Evolutionary conservation across 2,797 vertebrate species (phyloP).

Genomic region (Parotocinclus haroldoi): DNA sequence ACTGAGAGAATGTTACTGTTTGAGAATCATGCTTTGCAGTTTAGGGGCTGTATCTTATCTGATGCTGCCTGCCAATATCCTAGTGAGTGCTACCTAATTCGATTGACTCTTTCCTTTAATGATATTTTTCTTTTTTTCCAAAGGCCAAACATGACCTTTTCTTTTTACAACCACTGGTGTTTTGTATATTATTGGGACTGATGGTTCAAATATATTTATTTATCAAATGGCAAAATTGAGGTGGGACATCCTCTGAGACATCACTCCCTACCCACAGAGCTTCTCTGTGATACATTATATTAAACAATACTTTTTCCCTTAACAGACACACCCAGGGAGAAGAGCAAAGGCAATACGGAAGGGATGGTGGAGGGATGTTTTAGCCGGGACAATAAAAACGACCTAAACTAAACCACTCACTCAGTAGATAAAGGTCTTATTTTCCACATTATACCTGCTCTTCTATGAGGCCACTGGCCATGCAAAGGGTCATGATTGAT

Average conservation of each 20-base stretch:
- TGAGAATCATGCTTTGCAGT: no score
- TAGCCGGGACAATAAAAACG: constrained; percentile 9
- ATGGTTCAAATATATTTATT: constrained; percentile 5
- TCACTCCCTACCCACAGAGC: constrained; percentile 9
- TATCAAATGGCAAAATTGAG: background rate
- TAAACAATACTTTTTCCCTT: constrained; percentile 11
- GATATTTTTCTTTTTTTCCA: no score
- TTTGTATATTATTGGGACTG: no score
- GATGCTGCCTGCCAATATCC: no score
- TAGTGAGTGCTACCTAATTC: no score
- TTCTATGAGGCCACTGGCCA: background rate
- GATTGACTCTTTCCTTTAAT: no score
- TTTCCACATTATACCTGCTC: constrained; percentile 10
- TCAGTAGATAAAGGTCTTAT: background rate
- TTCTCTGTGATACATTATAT: constrained; percentile 11
- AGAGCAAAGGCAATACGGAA: constrained; percentile 17
- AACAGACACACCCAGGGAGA: constrained; percentile 17
- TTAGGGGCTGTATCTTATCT: no score
- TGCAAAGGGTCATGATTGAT: no score
- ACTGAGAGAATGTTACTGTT: no score
- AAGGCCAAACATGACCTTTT: no score
- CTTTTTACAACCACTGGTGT: no score
- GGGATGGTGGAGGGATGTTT: constrained; percentile 7
- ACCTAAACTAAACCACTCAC: no score
- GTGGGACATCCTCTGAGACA: background rate